phyloP scores from a whole-genome alignment of 2,113 vertebrate genomes.

The Chitala chitala region DNA sequence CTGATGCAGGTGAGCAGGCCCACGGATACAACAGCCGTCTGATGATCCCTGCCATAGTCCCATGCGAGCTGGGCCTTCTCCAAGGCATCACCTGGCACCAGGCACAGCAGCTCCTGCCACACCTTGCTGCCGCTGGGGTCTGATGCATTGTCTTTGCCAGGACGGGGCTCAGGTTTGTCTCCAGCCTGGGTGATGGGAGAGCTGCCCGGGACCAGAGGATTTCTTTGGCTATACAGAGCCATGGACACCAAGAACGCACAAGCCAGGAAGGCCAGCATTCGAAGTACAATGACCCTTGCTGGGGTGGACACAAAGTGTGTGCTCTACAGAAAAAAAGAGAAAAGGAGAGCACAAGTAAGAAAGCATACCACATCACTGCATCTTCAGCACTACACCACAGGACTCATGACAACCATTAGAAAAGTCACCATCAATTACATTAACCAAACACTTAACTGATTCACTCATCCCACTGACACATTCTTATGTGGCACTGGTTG shows the following conservation, averaged over 20 bases:
- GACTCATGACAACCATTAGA: too few relatives aligned
- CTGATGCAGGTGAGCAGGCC: constrained; percentile 81
- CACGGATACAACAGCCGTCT: constrained; percentile 65
- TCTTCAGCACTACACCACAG: too few relatives aligned
- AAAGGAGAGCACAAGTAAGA: too few relatives aligned
- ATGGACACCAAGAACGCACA: constrained; percentile 71
- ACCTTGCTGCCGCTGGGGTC: constrained; percentile 26
- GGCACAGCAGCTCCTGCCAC: constrained; percentile 65
- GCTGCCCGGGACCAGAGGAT: constrained; percentile 28
- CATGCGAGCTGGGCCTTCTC: constrained; percentile 61
- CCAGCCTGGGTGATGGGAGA: constrained; percentile 37
- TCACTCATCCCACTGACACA: too few relatives aligned
- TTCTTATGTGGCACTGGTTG: too few relatives aligned
- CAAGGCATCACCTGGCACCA: constrained; percentile 61
- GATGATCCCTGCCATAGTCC: constrained; percentile 75
- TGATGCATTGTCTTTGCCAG: constrained; percentile 37
- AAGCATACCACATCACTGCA: too few relatives aligned
- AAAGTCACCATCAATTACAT: too few relatives aligned
- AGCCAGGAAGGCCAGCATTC: constrained; percentile 76
- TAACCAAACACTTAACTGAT: too few relatives aligned
- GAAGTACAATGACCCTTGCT: constrained; percentile 71
- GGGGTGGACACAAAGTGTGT: constrained; percentile 64
- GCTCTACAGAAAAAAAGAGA: constrained; percentile 61
- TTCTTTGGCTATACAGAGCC: constrained; percentile 48
- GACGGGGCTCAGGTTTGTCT: constrained; percentile 37